Evolutionary conservation across 2,797 vertebrate genomes (phyloP), one percentile per base, ranked within the genome.

Genomic region (Peromyscus melanophrys): DNA sequence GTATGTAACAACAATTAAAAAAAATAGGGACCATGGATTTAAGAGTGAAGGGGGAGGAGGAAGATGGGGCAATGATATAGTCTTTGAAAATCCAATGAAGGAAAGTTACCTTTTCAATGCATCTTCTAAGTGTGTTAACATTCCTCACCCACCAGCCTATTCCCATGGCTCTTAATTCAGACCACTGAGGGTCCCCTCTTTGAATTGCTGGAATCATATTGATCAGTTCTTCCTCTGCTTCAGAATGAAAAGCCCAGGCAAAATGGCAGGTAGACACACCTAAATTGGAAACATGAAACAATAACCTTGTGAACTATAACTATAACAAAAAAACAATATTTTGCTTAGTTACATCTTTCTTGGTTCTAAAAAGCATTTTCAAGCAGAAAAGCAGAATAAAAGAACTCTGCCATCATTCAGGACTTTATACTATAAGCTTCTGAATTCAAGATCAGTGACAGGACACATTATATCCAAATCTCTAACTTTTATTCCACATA

Each of bases 91-190:
- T 73, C 13, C 67, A 43, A 46, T 37, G 25, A 92, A 76, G n/a
- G 65, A 77, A 71, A 97, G 55, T 92, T 99, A 99, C 99, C 99
- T 99, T 99, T 98, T 99, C 99, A 81, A 99, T 99, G 98, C 99
- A 99, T 97, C 99, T 99, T 95, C 99, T 98, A 67, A 99, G 99
- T 0, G 99, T 99, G 98, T 99, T 99, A 98, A 99, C 99, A 97
- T 99, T 99, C 86, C 99, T 99, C 97, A 99, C 99, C 99, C 99
- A 99, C 99, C 99, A 99, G 23, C 99, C 99, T 81, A 99, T 99
- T 43, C 99, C 99, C 91, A 99, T 98, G 1, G 99, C 99, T 98
- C 99, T 99, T 95, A 99, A 99, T 92, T 99, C 99, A 71, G 99
- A 99, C 99, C 99, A 99, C 98, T 99, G 99, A 0, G 99, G 99